Evolutionary conservation across 2,888 invertebrate species (phyloP).

Genomic region (Brenthis hecate): DNA sequence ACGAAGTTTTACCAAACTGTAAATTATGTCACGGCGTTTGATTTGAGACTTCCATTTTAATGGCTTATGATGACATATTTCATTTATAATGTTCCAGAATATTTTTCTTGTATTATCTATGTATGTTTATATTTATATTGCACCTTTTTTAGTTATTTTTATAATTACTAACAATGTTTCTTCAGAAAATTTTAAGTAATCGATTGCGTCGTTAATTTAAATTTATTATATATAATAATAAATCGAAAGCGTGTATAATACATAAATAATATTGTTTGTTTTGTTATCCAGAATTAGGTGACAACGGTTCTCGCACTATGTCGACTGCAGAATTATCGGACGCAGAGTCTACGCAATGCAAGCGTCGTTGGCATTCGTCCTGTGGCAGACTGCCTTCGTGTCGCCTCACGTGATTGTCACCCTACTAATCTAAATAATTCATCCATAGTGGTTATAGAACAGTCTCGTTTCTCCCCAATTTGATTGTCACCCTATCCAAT

Average conservation of each 20-base stretch:
- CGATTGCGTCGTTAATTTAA: no score
- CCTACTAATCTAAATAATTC: not conserved
- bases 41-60: slow-evolving; percentile 15
- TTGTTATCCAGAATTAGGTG: slow-evolving; percentile 60
- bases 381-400: slow-evolving; percentile 74
- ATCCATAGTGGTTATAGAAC: not conserved
- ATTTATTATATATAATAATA: no score
- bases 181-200: no score
- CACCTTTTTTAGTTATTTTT: not conserved
- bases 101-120: not conserved
- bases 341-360: slow-evolving; percentile 64
- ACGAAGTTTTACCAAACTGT: not conserved
- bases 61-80: not conserved
- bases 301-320: slow-evolving; percentile 71
- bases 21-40: slow-evolving; percentile 1
- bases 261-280: not conserved
- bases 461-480: no score
- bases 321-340: slow-evolving; percentile 76
- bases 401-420: slow-evolving; percentile 65
- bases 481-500: no score
- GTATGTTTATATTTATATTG: not conserved
- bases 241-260: not conserved
- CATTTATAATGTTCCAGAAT: not conserved
- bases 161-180: no score
- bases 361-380: slow-evolving; percentile 75